Base-by-base conservation (phyloP, 1,140 invertebrate species). In the Magallana gigas region DNA sequence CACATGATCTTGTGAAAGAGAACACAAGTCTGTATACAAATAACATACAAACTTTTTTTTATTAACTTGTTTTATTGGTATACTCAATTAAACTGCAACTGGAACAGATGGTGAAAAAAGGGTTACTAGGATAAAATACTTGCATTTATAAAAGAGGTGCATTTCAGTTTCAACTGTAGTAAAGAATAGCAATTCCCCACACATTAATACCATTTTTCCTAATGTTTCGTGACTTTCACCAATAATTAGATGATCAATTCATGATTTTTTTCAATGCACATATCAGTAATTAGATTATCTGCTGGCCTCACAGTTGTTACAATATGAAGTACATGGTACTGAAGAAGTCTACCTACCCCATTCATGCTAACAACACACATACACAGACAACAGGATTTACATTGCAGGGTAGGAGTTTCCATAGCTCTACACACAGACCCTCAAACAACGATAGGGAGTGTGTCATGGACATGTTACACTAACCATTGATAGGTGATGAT, bases 71-170 rank as follows among this genome's bases (percentile, higher is more conserved):
- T 76, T 76, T 76, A 29, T 29, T 76, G 23, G 23, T 11, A 76
- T 76, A 23, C 36, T 29, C 68, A 76, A 29, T 76, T 76, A 29
- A 76, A 76, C 68, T 76, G 68, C 68, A 76, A 76, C 68, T 29
- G 18, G 68, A 76, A 76, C 68, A 76, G 60, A 62, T 29, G 68
- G 68, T 76, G 36, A 29, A 76, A 48, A 48, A 76, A 76, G 36
- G 23, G 36, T 76, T 29, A 76, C 23, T 76, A 29, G 23, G 68
- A 76, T 76, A 76, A 76, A 76, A 76, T 76, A 76, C 36, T 18
- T 12, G 23, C 68, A 76, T 76, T 76, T 29, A 48, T 48, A 76
- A 64, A 76, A 76, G 68, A 76, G 36, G 68, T 36, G 14, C 68
- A 76, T 36, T 29, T 76, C 68, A 76, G 23, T 76, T 48, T 48